Evolutionary conservation across 1,140 invertebrate genomes (phyloP), one percentile per base, ranked within the genome.

Genomic region (Argopecten irradians): DNA sequence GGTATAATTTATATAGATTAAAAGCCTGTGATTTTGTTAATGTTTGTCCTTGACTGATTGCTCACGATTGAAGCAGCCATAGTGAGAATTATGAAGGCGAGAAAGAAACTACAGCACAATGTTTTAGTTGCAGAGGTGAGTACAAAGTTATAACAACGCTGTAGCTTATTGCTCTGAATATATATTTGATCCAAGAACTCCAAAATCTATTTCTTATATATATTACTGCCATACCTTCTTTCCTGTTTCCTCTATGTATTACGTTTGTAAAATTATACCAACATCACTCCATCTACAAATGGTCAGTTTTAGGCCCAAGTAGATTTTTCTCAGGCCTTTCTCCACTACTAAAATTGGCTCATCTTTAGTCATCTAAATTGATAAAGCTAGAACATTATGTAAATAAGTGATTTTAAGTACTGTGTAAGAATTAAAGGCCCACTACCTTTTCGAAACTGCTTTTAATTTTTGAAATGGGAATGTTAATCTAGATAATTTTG

Each of bases 21-120:
- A n/a, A n/a, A n/a, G n/a, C n/a, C n/a, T n/a, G n/a, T n/a, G n/a
- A n/a, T n/a, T n/a, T n/a, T n/a, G n/a, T 3, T 22, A 28, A 28
- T 71, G 22, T 71, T 71, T 71, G 55, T 91, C 90, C 89, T 93
- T 93, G 92, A 93, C 91, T 32, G n/a, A 83, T 82, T 9, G 34
- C 83, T 89, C 55, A 95, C 93, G 96, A 99, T 99, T 90, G 99
- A 99, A 96, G 99, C 99, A 71, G 99, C 99, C 71, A 99, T 99
- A 94, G 99, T 99, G 84, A 97, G 99, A 93, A 99, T 99, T 93
- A 99, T 99, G 99, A 99, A 99, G 96, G 98, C 98, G 34, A 97
- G 99, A 87, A 99, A 99, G 96, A 97, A 97, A 93, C 97, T 99
- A 97, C 92, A 95, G 87, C 96, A 96, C 92, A 99, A 99, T 95